phyloP scores from a whole-genome alignment of 2,113 vertebrate genomes.

The Meles meles region DNA sequence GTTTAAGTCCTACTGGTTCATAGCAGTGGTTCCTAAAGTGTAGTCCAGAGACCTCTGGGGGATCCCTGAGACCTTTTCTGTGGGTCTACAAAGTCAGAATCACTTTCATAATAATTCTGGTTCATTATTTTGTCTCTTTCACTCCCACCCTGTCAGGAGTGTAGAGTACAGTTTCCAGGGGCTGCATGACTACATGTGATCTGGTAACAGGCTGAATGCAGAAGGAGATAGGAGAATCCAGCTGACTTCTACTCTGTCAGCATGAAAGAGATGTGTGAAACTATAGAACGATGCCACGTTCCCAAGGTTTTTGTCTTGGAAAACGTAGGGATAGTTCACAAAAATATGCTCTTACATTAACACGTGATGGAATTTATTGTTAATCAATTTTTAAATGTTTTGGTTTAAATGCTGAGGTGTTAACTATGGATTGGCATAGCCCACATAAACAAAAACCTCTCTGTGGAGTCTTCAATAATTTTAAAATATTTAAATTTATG shows the following conservation, averaged over 20 bases:
- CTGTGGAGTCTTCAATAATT: not conserved
- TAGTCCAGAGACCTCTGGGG: not conserved
- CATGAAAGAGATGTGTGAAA: conserved; percentile 17
- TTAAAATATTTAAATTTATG: conserved; percentile 1
- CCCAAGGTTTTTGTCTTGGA: conserved; percentile 32
- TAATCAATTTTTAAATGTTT: not conserved
- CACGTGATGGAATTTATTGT: not conserved
- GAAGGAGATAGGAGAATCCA: not conserved
- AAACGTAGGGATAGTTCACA: conserved; percentile 19
- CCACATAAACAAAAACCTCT: not conserved
- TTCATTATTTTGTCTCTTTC: not conserved
- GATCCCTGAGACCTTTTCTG: not conserved
- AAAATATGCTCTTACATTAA: not conserved
- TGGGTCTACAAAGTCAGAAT: not conserved
- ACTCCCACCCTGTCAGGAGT: not conserved
- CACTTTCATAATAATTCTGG: not conserved
- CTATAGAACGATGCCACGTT: not conserved
- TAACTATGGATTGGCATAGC: not conserved
- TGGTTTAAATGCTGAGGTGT: not conserved
- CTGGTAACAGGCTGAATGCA: not conserved
- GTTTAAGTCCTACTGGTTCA: not conserved
- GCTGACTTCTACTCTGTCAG: not conserved
- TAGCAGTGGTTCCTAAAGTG: not conserved
- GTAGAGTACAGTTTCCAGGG: not conserved
- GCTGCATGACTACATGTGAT: not conserved